Evolutionary conservation across 1,140 invertebrate genomes (phyloP).

Genomic region (Octopus bimaculoides): DNA sequence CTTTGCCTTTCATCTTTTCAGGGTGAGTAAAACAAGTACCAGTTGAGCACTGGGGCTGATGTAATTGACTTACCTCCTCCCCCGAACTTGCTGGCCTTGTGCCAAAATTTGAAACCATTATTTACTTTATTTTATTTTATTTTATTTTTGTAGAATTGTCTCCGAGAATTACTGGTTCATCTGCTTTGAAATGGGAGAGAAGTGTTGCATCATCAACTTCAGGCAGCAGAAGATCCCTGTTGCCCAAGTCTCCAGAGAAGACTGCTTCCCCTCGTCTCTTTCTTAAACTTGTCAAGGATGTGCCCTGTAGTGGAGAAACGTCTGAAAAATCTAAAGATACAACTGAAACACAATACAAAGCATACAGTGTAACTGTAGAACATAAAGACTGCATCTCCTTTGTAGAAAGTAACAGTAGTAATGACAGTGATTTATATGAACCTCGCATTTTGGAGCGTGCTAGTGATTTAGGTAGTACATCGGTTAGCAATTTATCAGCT

Average conservation of each 20-base stretch:
- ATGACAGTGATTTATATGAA: slow-evolving; percentile 45
- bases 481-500: slow-evolving; percentile 11
- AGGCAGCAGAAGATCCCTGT: slow-evolving; percentile 22
- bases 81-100: too few species aligned
- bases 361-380: slow-evolving; percentile 46
- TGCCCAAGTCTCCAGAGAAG: slow-evolving; percentile 43
- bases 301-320: slow-evolving; percentile 22
- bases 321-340: slow-evolving; percentile 34
- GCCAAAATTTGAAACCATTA: too few species aligned
- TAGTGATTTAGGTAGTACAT: slow-evolving; percentile 7
- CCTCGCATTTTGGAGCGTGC: slow-evolving; percentile 25
- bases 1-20: too few species aligned
- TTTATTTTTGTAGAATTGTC: slow-evolving; percentile 3
- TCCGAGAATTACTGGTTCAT: not conserved
- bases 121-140: not conserved
- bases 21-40: too few species aligned
- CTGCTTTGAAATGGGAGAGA: slow-evolving; percentile 22
- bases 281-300: slow-evolving; percentile 61
- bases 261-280: slow-evolving; percentile 62
- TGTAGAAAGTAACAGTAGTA: slow-evolving; percentile 13
- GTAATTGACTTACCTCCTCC: too few species aligned
- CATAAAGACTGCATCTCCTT: slow-evolving; percentile 26
- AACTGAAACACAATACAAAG: slow-evolving; percentile 36
- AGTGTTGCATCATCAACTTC: slow-evolving; percentile 20
- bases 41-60: too few species aligned